A percentile compares a stretch with the other conserved stretches of the same genome.
Evolutionary conservation across 2,888 invertebrate species (phyloP).

Genomic region (Amiota communis): DNA sequence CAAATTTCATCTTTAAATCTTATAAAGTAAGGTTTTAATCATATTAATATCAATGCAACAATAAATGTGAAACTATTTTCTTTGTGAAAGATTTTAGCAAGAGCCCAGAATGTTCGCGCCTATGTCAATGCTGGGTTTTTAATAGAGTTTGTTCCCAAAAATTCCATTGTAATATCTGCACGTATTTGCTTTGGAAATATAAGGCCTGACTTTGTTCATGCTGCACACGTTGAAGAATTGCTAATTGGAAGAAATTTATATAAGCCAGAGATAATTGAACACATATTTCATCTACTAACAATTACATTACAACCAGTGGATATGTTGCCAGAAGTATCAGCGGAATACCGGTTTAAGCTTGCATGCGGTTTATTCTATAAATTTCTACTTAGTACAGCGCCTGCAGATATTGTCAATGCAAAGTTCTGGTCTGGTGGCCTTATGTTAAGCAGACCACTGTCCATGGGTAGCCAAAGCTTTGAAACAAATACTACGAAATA

Average conservation of each 20-base stretch:
- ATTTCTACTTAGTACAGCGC: slow-evolving; percentile 76
- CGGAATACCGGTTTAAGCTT: slow-evolving; percentile 79
- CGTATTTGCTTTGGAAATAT: slow-evolving; percentile 80
- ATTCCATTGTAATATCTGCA: slow-evolving; percentile 71
- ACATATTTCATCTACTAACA: slow-evolving; percentile 75
- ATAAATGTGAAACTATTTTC: background rate
- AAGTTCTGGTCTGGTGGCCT: slow-evolving; percentile 77
- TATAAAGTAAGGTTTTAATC: slow-evolving; percentile 77
- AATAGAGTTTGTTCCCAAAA: slow-evolving; percentile 75
- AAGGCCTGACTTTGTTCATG: slow-evolving; percentile 75
- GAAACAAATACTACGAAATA: slow-evolving; percentile 80
- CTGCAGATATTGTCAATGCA: slow-evolving; percentile 74
- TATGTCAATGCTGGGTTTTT: slow-evolving; percentile 83
- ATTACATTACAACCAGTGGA: slow-evolving; percentile 79
- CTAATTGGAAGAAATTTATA: background rate
- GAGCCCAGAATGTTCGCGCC: slow-evolving; percentile 84
- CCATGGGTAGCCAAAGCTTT: slow-evolving; percentile 80
- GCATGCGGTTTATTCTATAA: slow-evolving; percentile 87
- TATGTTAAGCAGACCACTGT: slow-evolving; percentile 77
- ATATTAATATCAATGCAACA: background rate
- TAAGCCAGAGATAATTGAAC: slow-evolving; percentile 64
- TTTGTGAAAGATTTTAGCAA: slow-evolving; percentile 77
- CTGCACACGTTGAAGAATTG: slow-evolving; percentile 75
- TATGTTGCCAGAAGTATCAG: slow-evolving; percentile 79
- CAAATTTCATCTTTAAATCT: slow-evolving; percentile 75